phyloP scores from a whole-genome alignment of 2,888 invertebrate genomes.

The Scaptomyza tumidula region DNA sequence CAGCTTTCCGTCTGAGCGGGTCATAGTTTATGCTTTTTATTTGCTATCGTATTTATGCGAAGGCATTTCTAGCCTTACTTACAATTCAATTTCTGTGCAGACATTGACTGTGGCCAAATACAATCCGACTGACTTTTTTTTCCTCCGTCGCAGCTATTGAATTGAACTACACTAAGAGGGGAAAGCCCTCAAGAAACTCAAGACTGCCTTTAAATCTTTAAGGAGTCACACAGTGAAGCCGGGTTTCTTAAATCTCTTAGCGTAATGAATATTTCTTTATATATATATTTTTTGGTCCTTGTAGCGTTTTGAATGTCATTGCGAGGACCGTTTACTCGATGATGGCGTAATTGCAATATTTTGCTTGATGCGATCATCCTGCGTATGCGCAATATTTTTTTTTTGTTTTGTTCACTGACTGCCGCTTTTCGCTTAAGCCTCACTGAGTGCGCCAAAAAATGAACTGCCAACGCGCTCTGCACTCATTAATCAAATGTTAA shows the following conservation, averaged over 20 bases:
- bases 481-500: conserved; percentile 79
- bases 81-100: conserved; percentile 74
- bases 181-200: conserved; percentile 12
- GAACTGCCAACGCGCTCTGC: conserved; percentile 69
- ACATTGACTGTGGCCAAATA: conserved; percentile 53
- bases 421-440: conserved; percentile 33
- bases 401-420: conserved; percentile 5
- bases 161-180: conserved; percentile 23
- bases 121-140: conserved; percentile 19
- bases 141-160: conserved; percentile 23
- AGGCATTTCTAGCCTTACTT: conserved; percentile 73
- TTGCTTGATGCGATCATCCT: conserved; percentile 23
- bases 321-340: conserved; percentile 40
- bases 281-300: conserved; percentile 9
- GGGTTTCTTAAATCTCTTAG: conserved; percentile 2
- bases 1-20: conserved; percentile 24
- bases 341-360: conserved; percentile 51
- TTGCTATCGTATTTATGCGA: conserved; percentile 71
- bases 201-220: conserved; percentile 36
- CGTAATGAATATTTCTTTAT: conserved; percentile 4
- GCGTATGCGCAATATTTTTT: conserved; percentile 71
- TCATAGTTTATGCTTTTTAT: conserved; percentile 58
- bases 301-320: conserved; percentile 14
- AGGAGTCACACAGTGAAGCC: conserved; percentile 25
- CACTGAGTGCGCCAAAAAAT: conserved; percentile 60